Percentiles rank a stretch among this genome's conserved stretches.
phyloP scores from a whole-genome alignment of 2,113 vertebrate species.

The Phocoena phocoena region DNA sequence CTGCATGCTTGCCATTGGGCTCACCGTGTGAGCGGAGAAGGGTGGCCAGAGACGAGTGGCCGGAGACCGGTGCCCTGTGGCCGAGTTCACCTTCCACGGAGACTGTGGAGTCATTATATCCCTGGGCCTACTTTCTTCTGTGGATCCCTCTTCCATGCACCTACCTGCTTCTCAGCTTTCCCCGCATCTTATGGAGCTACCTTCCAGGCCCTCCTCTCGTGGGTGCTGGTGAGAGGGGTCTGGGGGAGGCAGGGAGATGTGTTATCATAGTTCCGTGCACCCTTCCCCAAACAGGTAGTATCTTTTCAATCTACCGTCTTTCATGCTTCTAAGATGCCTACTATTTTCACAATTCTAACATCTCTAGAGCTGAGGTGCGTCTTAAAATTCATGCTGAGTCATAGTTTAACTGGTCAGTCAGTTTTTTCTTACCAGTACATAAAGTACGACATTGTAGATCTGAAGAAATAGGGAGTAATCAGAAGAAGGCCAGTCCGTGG shows the following conservation, averaged over 20 bases:
- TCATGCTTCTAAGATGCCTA: not conserved
- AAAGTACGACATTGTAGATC: not conserved
- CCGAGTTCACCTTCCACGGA: not conserved
- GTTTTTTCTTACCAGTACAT: not conserved
- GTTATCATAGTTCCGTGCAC: not conserved
- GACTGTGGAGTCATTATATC: fast-evolving
- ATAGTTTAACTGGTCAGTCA: not conserved
- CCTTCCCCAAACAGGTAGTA: not conserved
- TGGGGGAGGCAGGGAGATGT: not conserved
- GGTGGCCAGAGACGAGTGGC: not conserved
- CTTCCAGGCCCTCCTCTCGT: not conserved
- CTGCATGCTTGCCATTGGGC: not conserved
- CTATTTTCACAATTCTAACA: not conserved
- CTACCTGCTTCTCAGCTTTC: not conserved
- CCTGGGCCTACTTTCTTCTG: not conserved
- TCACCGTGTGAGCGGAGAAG: not conserved
- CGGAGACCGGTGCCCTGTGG: not conserved
- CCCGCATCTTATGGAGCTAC: not conserved
- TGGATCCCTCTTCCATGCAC: not conserved
- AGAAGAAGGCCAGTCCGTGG: not conserved
- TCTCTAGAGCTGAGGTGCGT: not conserved
- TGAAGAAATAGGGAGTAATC: not conserved
- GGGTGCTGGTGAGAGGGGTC: not conserved
- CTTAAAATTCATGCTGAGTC: not conserved
- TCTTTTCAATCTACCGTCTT: not conserved